These are phyloP conservation scores for Cephus spinipes DNA, from an alignment of 2,888 invertebrate genomes.

Conservation along the genomic window DNA sequence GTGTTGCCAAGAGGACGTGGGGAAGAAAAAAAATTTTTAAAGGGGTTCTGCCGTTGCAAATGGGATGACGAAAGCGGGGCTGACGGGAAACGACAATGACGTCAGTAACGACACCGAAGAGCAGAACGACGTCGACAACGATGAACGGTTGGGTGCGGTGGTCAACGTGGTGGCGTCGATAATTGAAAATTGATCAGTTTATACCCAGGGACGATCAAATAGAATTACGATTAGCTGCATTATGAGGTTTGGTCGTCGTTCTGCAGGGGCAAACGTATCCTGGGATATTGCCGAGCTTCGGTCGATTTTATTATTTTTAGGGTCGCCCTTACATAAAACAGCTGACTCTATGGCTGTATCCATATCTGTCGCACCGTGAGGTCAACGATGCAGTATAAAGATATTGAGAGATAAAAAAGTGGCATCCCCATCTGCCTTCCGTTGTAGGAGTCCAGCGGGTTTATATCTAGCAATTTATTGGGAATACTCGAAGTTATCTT, in stretches of 20 bases:
- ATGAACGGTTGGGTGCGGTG: neutral
- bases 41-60: neutral
- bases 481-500: neutral
- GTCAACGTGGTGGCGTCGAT: slow-evolving; percentile 14
- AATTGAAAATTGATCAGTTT: slow-evolving; percentile 38
- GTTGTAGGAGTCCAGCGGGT: neutral
- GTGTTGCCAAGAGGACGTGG: neutral
- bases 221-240: slow-evolving; percentile 51
- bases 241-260: slow-evolving; percentile 31
- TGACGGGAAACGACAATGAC: neutral
- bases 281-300: neutral
- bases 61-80: neutral
- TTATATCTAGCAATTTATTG: neutral
- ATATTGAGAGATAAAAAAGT: neutral
- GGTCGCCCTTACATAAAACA: neutral
- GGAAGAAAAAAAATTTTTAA: neutral
- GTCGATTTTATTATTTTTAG: slow-evolving; percentile 1
- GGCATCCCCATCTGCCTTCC: neutral
- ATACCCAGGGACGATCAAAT: slow-evolving; percentile 40
- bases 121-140: neutral
- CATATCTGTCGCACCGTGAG: neutral
- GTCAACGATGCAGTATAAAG: neutral
- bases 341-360: neutral
- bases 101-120: neutral
- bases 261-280: neutral